Evolutionary conservation across 1,140 invertebrate species (phyloP), one percentile per base, ranked within the genome.

Genomic region (Babylonia areolata): DNA sequence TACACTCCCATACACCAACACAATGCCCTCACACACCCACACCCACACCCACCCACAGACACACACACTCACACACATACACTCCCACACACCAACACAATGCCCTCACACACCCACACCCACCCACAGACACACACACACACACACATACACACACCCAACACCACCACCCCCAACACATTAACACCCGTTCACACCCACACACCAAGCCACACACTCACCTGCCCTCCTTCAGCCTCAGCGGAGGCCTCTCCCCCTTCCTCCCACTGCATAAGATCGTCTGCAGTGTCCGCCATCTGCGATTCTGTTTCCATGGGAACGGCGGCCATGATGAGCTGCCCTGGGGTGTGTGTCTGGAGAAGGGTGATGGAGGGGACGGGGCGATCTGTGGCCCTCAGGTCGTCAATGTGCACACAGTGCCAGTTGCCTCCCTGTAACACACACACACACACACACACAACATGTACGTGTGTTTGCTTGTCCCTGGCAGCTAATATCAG

Each of bases 361-460:
- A 54, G 73, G 35, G 75, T 54, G 42, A 85, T 51, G 40, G 84
- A 73, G 40, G 84, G 84, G 28, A 85, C 23, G 20, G 75, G 51
- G 31, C 73, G 69, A 40, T 64, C 77, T n/a, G 83, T 79, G 1
- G 90, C 88, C 33, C 87, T 84, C 28, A 93, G 84, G 71, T 93
- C 92, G 89, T 93, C 93, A 69, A 93, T 92, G 83, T 93, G 93
- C 12, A 91, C 88, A 37, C 90, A 93, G 40, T 91, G 89, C 93
- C 93, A 93, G 73, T 87, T 86, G 17, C 92, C 92, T 89, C 90
- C 91, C 91, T 92, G 37, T 51, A 9, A 51, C 17, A 9, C 0
- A 51, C 46, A 51, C n/a, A n/a, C n/a, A n/a, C n/a, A n/a, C n/a
- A n/a, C n/a, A n/a, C n/a, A 51, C 46, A 51, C 17, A 51, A 51